These are phyloP conservation scores for Collichthys lucidus DNA, from an alignment of 2,113 vertebrate genomes.

Conservation along the genomic window DNA sequence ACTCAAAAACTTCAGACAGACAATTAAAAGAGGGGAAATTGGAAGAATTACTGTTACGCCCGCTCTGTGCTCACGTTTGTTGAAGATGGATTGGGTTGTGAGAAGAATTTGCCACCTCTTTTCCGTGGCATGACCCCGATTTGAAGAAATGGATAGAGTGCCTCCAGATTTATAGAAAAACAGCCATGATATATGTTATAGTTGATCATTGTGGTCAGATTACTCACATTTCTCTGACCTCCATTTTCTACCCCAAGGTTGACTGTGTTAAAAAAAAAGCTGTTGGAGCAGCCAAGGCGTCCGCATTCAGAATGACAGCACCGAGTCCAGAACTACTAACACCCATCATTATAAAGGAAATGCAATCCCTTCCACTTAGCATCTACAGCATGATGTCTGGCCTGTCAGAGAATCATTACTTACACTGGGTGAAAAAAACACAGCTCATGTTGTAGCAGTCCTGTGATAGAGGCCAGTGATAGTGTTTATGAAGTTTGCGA, in stretches of 20 bases:
- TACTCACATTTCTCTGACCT: slow-evolving; percentile 45
- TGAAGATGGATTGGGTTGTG: slow-evolving; percentile 31
- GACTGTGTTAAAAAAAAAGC: slow-evolving; percentile 36
- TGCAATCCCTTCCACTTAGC: slow-evolving; percentile 45
- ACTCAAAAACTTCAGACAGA: slow-evolving; percentile 54
- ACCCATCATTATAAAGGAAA: slow-evolving; percentile 66
- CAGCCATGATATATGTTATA: slow-evolving; percentile 41
- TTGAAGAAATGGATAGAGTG: slow-evolving; percentile 29
- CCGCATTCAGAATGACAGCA: slow-evolving; percentile 30
- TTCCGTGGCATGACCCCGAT: slow-evolving; percentile 6
- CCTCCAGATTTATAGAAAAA: slow-evolving; percentile 47
- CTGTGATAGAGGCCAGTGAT: slow-evolving; percentile 17
- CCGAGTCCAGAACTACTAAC: slow-evolving; percentile 30
- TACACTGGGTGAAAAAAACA: slow-evolving; percentile 28
- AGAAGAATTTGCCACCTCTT: slow-evolving; percentile 34
- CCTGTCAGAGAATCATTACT: slow-evolving; percentile 46
- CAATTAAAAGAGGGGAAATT: slow-evolving; percentile 64
- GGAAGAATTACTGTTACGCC: slow-evolving; percentile 47
- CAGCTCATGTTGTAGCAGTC: slow-evolving; percentile 20
- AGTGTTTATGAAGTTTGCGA: not conserved
- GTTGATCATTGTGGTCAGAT: slow-evolving; percentile 53
- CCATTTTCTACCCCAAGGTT: slow-evolving; percentile 40
- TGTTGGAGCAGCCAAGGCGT: slow-evolving; percentile 33
- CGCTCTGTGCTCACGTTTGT: slow-evolving; percentile 11
- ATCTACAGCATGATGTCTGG: slow-evolving; percentile 24